Evolutionary conservation across 2,113 vertebrate species (phyloP).

Genomic region (Channa maculata): DNA sequence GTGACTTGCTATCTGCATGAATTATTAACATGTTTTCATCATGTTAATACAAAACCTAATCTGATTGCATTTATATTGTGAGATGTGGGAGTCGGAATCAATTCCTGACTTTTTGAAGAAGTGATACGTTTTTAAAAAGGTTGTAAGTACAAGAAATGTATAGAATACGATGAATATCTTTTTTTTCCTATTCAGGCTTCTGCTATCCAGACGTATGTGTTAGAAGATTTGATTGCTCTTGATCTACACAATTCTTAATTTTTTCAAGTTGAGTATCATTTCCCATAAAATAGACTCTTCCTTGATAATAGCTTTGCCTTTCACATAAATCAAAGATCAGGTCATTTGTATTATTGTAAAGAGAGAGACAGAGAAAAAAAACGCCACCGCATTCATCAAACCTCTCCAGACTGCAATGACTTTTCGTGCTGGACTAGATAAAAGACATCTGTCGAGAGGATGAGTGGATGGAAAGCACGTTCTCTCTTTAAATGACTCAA

Average conservation of each 20-base stretch:
- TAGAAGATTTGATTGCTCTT: conserved; percentile 22
- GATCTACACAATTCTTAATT: conserved; percentile 9
- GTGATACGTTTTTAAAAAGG: no score
- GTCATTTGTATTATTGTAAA: conserved; percentile 29
- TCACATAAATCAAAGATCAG: conserved; percentile 49
- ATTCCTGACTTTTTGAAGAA: no score
- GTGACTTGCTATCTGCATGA: no score
- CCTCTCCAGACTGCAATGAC: conserved; percentile 5
- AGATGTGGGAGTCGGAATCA: no score
- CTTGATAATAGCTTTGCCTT: conserved; percentile 17
- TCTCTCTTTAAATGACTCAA: conserved; percentile 11
- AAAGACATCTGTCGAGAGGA: conserved; percentile 36
- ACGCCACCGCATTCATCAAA: conserved; percentile 52
- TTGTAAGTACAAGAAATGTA: no score
- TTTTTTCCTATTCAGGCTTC: not conserved
- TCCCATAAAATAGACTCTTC: conserved; percentile 2
- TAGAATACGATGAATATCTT: no score
- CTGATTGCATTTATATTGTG: no score
- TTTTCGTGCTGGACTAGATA: not conserved
- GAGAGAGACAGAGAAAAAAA: conserved; percentile 15
- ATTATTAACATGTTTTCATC: no score
- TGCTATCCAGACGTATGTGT: not conserved
- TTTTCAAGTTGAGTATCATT: no score
- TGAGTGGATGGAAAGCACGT: conserved; percentile 29
- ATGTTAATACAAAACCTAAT: no score